Conservation (phyloP, 1,140 invertebrate genomes). For the Drosophila littoralis region DNA sequence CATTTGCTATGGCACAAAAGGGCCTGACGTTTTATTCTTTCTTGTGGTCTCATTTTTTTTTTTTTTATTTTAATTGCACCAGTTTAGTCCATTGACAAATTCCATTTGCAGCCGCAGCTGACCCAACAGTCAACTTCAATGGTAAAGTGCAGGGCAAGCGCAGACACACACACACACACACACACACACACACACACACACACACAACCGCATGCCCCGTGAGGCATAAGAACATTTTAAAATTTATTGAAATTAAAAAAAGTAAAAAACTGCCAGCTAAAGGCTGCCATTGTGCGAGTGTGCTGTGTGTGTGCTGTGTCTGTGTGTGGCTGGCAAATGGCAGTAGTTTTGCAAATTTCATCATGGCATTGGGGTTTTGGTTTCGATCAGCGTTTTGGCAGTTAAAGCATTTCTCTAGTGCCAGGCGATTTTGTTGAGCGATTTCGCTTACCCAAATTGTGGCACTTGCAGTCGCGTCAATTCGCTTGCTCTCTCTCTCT, state of each 20-base stretch:
- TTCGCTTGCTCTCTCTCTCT: constrained; percentile 18
- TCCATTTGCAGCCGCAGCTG: constrained; percentile 25
- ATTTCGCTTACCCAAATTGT: constrained; percentile 55
- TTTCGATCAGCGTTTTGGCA: constrained; percentile 51
- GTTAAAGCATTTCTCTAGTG: constrained; percentile 50
- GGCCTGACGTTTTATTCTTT: constrained; percentile 7
- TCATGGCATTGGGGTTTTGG: constrained; percentile 50
- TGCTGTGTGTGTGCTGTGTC: constrained; percentile 12
- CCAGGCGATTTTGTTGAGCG: constrained; percentile 44
- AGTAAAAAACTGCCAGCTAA: constrained; percentile 13
- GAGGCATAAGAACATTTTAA: constrained; percentile 55
- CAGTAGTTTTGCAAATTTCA: constrained; percentile 49
- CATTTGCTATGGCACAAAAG: constrained; percentile 19
- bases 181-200: constrained; percentile 13
- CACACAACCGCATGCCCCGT: constrained; percentile 21
- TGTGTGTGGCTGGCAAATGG: constrained; percentile 44
- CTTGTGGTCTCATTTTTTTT: background rate
- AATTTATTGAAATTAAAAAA: constrained; percentile 63
- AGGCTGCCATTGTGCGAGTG: constrained; percentile 3
- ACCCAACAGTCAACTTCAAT: constrained; percentile 24
- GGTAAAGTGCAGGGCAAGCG: constrained; percentile 6
- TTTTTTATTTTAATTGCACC: no score
- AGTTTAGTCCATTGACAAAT: no score
- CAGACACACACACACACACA: constrained; percentile 9
- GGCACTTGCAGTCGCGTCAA: constrained; percentile 50